Evolutionary conservation across 1,140 invertebrate species (phyloP).

Genomic region (Bombus impatiens): DNA sequence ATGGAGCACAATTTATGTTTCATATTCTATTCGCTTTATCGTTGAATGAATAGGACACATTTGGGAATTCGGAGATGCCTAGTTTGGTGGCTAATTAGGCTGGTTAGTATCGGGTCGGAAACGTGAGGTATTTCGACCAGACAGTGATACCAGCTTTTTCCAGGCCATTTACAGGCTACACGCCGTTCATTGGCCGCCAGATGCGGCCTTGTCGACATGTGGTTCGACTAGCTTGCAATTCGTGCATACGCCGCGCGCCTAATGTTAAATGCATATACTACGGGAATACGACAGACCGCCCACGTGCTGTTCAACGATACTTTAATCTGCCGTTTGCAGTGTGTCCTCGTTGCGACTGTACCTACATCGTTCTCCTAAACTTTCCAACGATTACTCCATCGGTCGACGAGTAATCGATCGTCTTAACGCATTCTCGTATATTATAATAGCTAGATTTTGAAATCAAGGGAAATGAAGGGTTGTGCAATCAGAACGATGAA

Average conservation of each 20-base stretch:
- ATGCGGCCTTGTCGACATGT: constrained; percentile 28
- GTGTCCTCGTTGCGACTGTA: constrained; percentile 35
- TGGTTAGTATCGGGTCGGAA: background rate
- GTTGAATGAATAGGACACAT: background rate
- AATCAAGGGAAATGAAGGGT: too few relatives aligned
- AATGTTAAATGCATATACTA: constrained; percentile 60
- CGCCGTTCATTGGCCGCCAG: constrained; percentile 19
- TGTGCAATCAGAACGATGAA: too few relatives aligned
- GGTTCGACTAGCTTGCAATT: constrained; percentile 4
- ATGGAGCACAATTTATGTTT: background rate
- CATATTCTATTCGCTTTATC: background rate
- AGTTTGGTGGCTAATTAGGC: background rate
- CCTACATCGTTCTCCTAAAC: background rate
- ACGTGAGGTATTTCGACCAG: background rate
- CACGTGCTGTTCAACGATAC: constrained; percentile 54
- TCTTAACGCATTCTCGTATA: background rate
- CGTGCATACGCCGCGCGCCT: constrained; percentile 31
- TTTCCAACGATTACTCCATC: too few relatives aligned
- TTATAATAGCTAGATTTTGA: too few relatives aligned
- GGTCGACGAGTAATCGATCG: background rate
- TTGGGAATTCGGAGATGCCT: background rate
- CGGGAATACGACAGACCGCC: constrained; percentile 55
- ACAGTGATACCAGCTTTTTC: background rate
- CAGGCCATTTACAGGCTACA: background rate
- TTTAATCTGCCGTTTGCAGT: constrained; percentile 60